Evolutionary conservation across 2,888 invertebrate species (phyloP), one percentile per base, ranked within the genome.

Genomic region (Strigamia transsilvanica): DNA sequence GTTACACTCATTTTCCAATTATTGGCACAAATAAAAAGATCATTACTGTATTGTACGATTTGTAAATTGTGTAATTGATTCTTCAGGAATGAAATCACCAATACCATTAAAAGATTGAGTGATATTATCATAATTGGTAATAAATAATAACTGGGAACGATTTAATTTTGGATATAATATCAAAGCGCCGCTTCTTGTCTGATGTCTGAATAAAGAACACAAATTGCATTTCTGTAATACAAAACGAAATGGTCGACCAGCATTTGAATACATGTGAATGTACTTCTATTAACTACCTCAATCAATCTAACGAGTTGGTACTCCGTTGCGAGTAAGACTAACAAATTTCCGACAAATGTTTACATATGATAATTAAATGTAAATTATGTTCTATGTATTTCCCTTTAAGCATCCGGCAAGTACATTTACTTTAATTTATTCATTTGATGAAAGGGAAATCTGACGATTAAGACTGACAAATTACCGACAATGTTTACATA

Each of bases 381-480:
- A 82, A 83, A 15, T 84, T 85, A 56, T 87, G 87, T 83, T 83
- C 84, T 6, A 83, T 83, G 5, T 84, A 85, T n/a, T 84, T 86
- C 42, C 81, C 84, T 18, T 86, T 86, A 34, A 86, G 86, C 80
- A 83, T 84, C 34, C 84, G 85, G 77, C 84, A 85, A 81, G 85
- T 85, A 42, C 46, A 79, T 51, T 38, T 18, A 79, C 12, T 80
- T n/a, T n/a, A n/a, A n/a, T n/a, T 34, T 79, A 15, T 79, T 13
- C 97, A 97, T 87, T 90, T 96, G 79, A 95, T 96, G 94, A 93
- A 93, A 87, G 94, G 95, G 0, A 95, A 95, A 73, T n/a, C n/a
- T n/a, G n/a, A n/a, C n/a, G n/a, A n/a, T n/a, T n/a, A n/a, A n/a
- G n/a, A n/a, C n/a, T n/a, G n/a, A n/a, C n/a, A n/a, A n/a, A n/a